Evolutionary conservation across 2,888 invertebrate species (phyloP).

Genomic region (Hermodice carunculata): DNA sequence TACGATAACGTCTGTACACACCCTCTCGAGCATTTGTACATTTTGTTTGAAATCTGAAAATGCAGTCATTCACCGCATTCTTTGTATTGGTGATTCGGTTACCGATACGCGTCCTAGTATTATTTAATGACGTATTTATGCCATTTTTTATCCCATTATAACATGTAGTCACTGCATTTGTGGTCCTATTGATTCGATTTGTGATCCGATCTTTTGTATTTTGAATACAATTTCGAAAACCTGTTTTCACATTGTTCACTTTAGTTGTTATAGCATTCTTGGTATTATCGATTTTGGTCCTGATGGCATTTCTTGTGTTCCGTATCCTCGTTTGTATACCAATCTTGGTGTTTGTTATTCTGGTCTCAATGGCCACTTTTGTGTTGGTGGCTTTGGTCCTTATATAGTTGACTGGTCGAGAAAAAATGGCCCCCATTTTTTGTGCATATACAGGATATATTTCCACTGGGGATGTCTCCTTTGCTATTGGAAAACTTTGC

Average conservation of each 20-base stretch:
- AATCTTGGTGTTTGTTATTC: constrained; percentile 22
- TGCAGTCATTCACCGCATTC: constrained; percentile 11
- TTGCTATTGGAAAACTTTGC: too few species aligned
- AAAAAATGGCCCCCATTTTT: constrained; percentile 34
- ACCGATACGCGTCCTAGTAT: constrained; percentile 23
- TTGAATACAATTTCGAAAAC: not conserved
- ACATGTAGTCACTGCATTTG: not conserved
- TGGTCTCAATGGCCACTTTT: constrained; percentile 21
- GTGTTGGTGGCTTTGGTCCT: constrained; percentile 31
- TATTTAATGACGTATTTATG: constrained; percentile 3
- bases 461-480: too few species aligned
- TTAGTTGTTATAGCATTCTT: not conserved
- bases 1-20: constrained; percentile 16
- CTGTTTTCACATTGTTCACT: constrained; percentile 8
- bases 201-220: constrained; percentile 6
- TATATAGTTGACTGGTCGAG: constrained; percentile 22
- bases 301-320: constrained; percentile 21
- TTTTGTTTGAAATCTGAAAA: not conserved
- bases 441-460: not conserved
- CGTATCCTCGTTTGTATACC: constrained; percentile 18
- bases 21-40: constrained; percentile 17
- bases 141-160: constrained; percentile 13
- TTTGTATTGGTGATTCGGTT: constrained; percentile 19
- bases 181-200: not conserved
- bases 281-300: constrained; percentile 15